Base-by-base conservation (phyloP, 2,888 invertebrate genomes). In the Strigamia maritima region DNA sequence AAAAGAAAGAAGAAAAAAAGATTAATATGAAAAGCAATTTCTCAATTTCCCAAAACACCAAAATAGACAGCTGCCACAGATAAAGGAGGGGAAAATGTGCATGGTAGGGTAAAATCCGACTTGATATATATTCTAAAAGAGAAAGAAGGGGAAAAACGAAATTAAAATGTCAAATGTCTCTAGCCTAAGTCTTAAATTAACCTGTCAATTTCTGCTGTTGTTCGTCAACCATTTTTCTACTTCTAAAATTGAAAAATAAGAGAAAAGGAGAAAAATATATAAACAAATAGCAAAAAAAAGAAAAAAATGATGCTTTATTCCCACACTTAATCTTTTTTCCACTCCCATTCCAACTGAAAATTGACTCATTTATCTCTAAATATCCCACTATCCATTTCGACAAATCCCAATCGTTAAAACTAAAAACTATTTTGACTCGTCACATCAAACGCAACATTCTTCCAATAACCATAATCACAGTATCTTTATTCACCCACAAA, bases 21-120 rank as follows among this genome's bases (percentile, higher is more conserved):
- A 70, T 70, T 70, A 70, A 70, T 70, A 70, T 70, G 70, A 70
- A 70, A 70, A 70, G 70, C 70, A 70, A 70, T 70, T 70, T 70
- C 70, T 70, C 70, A 70, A 70, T 70, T 70, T 70, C 70, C 28
- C 70, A 70, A 70, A 70, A 70, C 70, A 70, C 70, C 70, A 24
- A 70, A 70, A 70, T 70, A 70, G 70, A 70, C 70, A 70, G 70
- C 70, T 70, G 70, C 70, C 70, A 70, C 70, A 28, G 70, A 70
- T 70, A 70, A 70, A 70, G 16, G 70, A 70, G 70, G 70, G 70
- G 70, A 70, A 70, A 70, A 70, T 70, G 70, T 70, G 70, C 70
- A 70, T 70, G 70, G 14, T 70, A 70, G 70, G 70, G 70, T 70
- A 70, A 70, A 70, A 70, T 70, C 70, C 70, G 28, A 70, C 70